Evolutionary conservation across 2,797 vertebrate genomes (phyloP), one percentile per base, ranked within the genome.

Genomic region (Dryobates pubescens): DNA sequence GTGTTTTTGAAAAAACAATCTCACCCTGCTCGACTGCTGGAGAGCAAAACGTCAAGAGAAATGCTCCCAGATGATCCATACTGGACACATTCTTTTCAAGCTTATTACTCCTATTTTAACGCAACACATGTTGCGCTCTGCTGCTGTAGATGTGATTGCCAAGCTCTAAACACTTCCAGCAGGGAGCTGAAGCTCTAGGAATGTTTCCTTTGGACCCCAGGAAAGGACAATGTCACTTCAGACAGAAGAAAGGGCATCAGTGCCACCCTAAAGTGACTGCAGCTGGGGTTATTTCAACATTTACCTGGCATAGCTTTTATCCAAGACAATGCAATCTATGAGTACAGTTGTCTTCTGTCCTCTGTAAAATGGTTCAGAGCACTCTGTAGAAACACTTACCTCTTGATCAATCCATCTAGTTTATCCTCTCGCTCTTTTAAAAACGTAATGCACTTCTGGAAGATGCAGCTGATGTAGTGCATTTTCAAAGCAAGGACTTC

Each of bases 401-500:
- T 99, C 97, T 98, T 99, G 88, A 99, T 97, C 61, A 99, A 98
- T 10, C 98, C 97, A 0, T 99, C 99, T 86, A 99, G 95, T 76
- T 98, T 98, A 96, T 99, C 98, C 36, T 99, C 98, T 8, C 98
- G 97, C 61, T 99, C 98, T 82, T 98, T 99, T 67, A 99, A 97
- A 97, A 98, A 99, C 8, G 95, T 97, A 63, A 97, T 96, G 24
- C 99, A 99, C 93, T 99, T 99, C 90, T 98, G 98, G 93, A 99
- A 98, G 96, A 99, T 96, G 41, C 98, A 99, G 96, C 99, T 98
- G 96, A 99, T 98, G 95, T 98, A 99, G 95, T 99, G 99, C 99
- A 99, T 99, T 98, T 99, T 99, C 98, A 99, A 98, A 92, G 99
- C 99, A 82, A 99, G 96, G 36, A 99, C 98, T 97, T 99, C 99